Conservation (phyloP, 2,113 vertebrate genomes). For the Oncorhynchus keta region DNA sequence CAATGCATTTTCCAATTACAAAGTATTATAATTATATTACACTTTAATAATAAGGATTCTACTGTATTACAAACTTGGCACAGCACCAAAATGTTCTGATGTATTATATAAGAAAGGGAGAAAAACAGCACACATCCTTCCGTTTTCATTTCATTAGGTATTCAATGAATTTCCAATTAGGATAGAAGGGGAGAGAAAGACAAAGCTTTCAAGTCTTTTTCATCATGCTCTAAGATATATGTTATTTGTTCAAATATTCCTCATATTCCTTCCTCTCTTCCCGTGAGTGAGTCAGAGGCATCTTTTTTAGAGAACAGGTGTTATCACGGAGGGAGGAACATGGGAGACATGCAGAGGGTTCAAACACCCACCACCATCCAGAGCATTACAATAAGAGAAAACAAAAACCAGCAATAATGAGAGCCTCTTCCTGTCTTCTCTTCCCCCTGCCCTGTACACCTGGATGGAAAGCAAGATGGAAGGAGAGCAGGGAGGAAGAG, state of each 20-base stretch:
- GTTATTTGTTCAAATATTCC: constrained; percentile 4
- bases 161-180: constrained; percentile 60
- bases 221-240: constrained; percentile 11
- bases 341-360: not conserved
- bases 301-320: constrained; percentile 26
- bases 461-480: constrained; percentile 51
- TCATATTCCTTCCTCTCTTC: constrained; percentile 20
- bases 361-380: constrained; percentile 11
- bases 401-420: constrained; percentile 52
- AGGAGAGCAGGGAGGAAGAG: constrained; percentile 19
- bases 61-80: constrained; percentile 45
- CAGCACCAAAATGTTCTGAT: constrained; percentile 32
- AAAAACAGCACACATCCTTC: constrained; percentile 34
- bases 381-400: constrained; percentile 34
- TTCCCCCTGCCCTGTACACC: constrained; percentile 69
- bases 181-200: constrained; percentile 24
- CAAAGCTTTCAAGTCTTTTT: constrained; percentile 27
- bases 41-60: constrained; percentile 49
- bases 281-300: constrained; percentile 12
- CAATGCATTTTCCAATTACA: constrained; percentile 47
- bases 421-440: constrained; percentile 47
- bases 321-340: constrained; percentile 14
- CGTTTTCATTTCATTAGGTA: constrained; percentile 46
- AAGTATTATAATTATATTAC: constrained; percentile 52
- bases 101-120: constrained; percentile 18